Evolutionary conservation across 2,113 vertebrate species (phyloP).

Genomic region (Atherinomorus stipes): DNA sequence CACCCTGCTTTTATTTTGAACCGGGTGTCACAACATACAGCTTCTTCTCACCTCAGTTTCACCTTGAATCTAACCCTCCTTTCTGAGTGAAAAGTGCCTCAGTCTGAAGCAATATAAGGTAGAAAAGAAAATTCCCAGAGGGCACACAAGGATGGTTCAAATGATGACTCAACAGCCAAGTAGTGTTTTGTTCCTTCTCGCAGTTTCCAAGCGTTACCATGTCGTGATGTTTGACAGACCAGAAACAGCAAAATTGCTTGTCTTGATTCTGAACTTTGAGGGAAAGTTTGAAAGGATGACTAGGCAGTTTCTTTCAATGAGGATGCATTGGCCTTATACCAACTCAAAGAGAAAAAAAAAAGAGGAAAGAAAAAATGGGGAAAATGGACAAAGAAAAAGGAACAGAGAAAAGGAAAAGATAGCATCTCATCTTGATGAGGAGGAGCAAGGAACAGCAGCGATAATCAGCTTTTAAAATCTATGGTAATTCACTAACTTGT

Average conservation of each 20-base stretch:
- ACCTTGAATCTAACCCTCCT: conserved; percentile 5
- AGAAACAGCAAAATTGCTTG: background rate
- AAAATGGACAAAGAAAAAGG: no score
- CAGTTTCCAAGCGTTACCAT: background rate
- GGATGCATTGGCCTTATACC: no score
- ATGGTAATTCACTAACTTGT: no score
- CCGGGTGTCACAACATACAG: background rate
- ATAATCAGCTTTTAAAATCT: no score
- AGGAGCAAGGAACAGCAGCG: background rate
- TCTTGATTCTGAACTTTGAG: conserved; percentile 8
- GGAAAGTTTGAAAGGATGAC: background rate
- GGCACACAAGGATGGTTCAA: background rate
- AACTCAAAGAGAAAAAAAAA: no score
- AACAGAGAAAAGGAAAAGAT: background rate
- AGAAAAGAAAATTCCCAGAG: background rate
- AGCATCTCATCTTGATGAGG: background rate
- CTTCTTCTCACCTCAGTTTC: conserved; percentile 14
- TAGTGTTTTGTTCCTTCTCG: background rate
- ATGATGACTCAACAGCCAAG: background rate
- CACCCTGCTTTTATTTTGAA: conserved; percentile 1
- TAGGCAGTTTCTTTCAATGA: background rate
- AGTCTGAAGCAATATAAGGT: background rate
- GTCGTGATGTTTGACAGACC: background rate
- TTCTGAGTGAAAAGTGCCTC: background rate
- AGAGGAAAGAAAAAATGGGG: no score